Percentiles rank a stretch among this genome's conserved stretches.
Conservation (phyloP, 2,113 vertebrate genomes). For the Oreocharis arfaki region DNA sequence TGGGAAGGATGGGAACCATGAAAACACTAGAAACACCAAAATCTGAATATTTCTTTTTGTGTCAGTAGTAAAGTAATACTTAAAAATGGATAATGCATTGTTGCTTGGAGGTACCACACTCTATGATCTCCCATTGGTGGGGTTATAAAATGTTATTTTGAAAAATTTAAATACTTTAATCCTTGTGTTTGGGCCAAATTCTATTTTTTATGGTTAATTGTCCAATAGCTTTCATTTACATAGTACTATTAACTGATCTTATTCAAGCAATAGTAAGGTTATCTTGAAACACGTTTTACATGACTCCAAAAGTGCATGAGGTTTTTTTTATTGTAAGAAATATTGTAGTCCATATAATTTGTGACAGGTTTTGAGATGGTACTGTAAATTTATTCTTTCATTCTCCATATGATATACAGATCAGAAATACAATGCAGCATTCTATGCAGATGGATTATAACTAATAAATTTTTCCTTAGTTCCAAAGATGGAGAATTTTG, state of each 20-base stretch:
- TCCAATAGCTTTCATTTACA: background rate
- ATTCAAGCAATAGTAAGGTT: background rate
- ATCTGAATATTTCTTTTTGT: background rate
- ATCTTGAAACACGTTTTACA: background rate
- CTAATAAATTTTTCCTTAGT: conserved; percentile 55
- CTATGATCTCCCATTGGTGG: background rate
- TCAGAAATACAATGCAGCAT: background rate
- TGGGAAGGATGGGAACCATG: background rate
- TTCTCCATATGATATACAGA: background rate
- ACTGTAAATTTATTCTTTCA: background rate
- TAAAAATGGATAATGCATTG: background rate
- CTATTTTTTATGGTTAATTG: background rate
- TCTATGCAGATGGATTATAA: background rate
- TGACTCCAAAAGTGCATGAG: background rate
- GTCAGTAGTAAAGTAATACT: background rate
- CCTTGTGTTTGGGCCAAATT: background rate
- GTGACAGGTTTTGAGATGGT: background rate
- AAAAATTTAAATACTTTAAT: background rate
- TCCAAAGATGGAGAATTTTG: conserved; percentile 22
- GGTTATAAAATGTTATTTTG: background rate
- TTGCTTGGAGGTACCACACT: background rate
- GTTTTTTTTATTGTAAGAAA: background rate
- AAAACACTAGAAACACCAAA: background rate
- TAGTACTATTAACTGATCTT: background rate
- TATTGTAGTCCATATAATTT: background rate